Evolutionary conservation across 1,140 invertebrate genomes (phyloP).

Genomic region (Psilanteris sp.): DNA sequence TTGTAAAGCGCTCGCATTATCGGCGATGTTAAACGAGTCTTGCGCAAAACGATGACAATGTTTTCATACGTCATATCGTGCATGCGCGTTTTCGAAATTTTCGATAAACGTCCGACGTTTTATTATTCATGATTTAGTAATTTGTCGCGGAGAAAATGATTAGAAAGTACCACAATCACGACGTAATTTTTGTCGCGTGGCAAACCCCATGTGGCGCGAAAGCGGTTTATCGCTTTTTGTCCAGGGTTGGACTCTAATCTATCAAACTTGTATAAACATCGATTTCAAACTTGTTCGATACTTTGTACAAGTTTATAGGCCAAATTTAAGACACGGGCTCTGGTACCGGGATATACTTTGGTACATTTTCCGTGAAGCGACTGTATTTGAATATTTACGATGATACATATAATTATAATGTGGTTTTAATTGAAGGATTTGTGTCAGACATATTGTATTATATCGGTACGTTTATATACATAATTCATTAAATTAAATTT

Average conservation of each 20-base stretch:
- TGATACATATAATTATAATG: too few relatives aligned
- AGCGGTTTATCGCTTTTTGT: constrained; percentile 30
- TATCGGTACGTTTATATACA: too few relatives aligned
- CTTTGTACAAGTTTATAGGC: too few relatives aligned
- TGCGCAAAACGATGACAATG: constrained; percentile 43
- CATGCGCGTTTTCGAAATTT: constrained; percentile 12
- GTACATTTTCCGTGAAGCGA: too few relatives aligned
- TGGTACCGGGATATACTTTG: too few relatives aligned
- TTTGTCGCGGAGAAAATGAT: constrained; percentile 24
- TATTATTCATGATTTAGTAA: constrained; percentile 4
- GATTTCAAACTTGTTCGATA: too few relatives aligned
- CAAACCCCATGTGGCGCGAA: constrained; percentile 54
- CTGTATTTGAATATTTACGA: too few relatives aligned
- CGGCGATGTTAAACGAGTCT: constrained; percentile 24
- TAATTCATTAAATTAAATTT: too few relatives aligned
- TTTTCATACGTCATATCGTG: constrained; percentile 9
- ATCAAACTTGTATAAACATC: too few relatives aligned
- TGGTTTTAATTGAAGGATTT: too few relatives aligned
- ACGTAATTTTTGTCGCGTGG: background rate
- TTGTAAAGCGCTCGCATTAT: constrained; percentile 37
- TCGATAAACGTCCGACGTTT: constrained; percentile 11
- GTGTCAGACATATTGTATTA: too few relatives aligned
- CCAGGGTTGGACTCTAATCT: constrained; percentile 31
- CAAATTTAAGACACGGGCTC: too few relatives aligned
- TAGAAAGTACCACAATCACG: constrained; percentile 45